These are phyloP conservation scores for Drosophila antonietae DNA, from an alignment of 2,888 invertebrate genomes.

Conservation along the genomic window DNA sequence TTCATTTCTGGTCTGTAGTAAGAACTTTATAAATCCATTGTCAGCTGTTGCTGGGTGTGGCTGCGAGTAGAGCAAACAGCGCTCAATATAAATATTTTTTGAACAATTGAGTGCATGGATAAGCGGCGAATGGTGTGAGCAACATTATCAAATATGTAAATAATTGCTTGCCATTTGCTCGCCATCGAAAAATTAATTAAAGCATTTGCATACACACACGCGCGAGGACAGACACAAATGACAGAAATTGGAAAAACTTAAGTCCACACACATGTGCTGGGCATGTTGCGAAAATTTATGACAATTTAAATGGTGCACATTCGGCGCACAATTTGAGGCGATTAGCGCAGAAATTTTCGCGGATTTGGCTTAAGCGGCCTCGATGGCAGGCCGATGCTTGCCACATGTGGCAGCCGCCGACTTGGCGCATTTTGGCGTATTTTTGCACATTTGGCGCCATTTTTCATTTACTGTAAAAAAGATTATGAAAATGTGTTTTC, in stretches of 20 bases:
- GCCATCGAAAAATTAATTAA: slow-evolving; percentile 66
- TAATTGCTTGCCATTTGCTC: slow-evolving; percentile 66
- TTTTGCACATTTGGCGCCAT: slow-evolving; percentile 39
- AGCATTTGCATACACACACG: slow-evolving; percentile 39
- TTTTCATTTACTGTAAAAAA: slow-evolving; percentile 56
- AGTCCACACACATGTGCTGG: slow-evolving; percentile 33
- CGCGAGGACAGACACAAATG: slow-evolving; percentile 12
- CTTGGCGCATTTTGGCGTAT: slow-evolving; percentile 11
- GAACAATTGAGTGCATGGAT: slow-evolving; percentile 54
- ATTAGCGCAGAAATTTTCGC: slow-evolving; percentile 76
- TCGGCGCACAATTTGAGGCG: slow-evolving; percentile 75
- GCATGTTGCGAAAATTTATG: slow-evolving; percentile 66
- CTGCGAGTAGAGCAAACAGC: slow-evolving; percentile 28
- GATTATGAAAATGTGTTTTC: slow-evolving; percentile 61
- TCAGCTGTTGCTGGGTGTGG: slow-evolving; percentile 42
- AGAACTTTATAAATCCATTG: slow-evolving; percentile 34
- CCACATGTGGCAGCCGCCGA: slow-evolving; percentile 61
- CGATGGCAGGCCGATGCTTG: slow-evolving; percentile 40
- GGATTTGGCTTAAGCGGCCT: slow-evolving; percentile 61
- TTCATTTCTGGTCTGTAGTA: slow-evolving; percentile 21
- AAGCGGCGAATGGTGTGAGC: slow-evolving; percentile 48
- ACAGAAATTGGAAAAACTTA: slow-evolving; percentile 42
- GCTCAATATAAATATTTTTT: slow-evolving; percentile 42
- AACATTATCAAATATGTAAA: slow-evolving; percentile 64
- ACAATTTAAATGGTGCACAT: slow-evolving; percentile 79